These are phyloP conservation scores for Drosophila rellima DNA, from an alignment of 2,888 invertebrate genomes.

Conservation along the genomic window DNA sequence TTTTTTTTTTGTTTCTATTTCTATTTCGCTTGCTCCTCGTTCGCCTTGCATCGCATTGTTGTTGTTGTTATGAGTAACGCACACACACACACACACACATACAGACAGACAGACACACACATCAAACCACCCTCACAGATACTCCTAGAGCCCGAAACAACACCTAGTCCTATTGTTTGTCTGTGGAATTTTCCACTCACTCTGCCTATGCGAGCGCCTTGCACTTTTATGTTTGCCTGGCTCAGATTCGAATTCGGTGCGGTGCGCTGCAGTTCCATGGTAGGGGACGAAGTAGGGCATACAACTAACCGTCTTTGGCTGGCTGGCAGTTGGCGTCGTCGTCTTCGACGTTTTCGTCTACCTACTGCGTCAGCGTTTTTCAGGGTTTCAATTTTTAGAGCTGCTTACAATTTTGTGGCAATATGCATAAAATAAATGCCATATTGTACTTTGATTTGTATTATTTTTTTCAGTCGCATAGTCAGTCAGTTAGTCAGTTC, in stretches of 20 bases:
- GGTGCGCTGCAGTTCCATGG: slow-evolving; percentile 15
- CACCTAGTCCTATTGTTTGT: slow-evolving; percentile 29
- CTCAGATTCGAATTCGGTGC: slow-evolving; percentile 38
- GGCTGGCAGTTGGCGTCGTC: not conserved
- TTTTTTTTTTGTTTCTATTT: slow-evolving; percentile 13
- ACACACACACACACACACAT: slow-evolving; percentile 6
- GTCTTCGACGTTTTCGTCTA: slow-evolving; percentile 45
- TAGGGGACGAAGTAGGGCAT: slow-evolving; percentile 56
- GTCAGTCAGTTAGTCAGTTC: slow-evolving; percentile 13
- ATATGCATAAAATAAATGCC: slow-evolving; percentile 34
- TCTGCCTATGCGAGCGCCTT: slow-evolving; percentile 49
- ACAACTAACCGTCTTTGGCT: slow-evolving; percentile 16
- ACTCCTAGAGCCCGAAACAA: slow-evolving; percentile 30
- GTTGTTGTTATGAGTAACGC: slow-evolving; percentile 65
- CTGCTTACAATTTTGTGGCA: slow-evolving; percentile 49
- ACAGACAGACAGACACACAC: slow-evolving; percentile 19
- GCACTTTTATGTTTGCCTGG: slow-evolving; percentile 75
- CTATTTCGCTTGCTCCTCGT: slow-evolving; percentile 21
- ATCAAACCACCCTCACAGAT: slow-evolving; percentile 60
- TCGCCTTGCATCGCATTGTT: slow-evolving; percentile 33
- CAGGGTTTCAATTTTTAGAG: slow-evolving; percentile 63
- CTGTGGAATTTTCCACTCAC: slow-evolving; percentile 83
- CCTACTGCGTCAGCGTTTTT: slow-evolving; percentile 74
- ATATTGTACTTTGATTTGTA: slow-evolving; percentile 40
- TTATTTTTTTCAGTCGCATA: slow-evolving; percentile 11